These are phyloP conservation scores for Boulengeromyrus knoepffleri DNA, from an alignment of 2,113 vertebrate species.

Conservation along the genomic window DNA sequence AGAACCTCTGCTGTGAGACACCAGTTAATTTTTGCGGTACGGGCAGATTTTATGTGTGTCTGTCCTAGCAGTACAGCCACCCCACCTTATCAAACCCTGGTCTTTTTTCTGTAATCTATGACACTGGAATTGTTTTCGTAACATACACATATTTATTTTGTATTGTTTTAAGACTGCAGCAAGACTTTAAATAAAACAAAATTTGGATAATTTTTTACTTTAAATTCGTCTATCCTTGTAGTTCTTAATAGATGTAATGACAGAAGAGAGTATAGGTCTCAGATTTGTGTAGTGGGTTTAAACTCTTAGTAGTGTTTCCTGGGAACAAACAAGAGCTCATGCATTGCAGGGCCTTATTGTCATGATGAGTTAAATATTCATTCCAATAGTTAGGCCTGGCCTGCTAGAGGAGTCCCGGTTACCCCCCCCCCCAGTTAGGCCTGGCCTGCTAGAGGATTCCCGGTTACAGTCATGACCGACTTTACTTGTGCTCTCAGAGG, in stretches of 20 bases:
- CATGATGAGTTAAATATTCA: not conserved
- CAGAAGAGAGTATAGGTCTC: not conserved
- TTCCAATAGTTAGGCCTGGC: not conserved
- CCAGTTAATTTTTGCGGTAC: not conserved
- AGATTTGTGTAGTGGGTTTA: not conserved
- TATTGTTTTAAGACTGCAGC: conserved; percentile 20
- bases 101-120: not conserved
- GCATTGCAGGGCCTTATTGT: not conserved
- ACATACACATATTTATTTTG: conserved; percentile 27
- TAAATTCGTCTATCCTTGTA: not conserved
- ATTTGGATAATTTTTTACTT: not conserved
- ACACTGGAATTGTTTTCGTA: conserved; percentile 22
- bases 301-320: not conserved
- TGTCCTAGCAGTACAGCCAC: not conserved
- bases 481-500: too few species aligned
- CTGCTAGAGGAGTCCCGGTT: not conserved
- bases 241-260: not conserved
- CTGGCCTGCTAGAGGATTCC: too few species aligned
- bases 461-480: too few species aligned
- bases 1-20: not conserved
- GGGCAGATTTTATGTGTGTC: not conserved
- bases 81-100: not conserved
- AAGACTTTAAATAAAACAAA: conserved; percentile 13
- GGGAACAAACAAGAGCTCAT: not conserved
- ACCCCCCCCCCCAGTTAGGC: too few species aligned